Evolutionary conservation across 2,113 vertebrate genomes (phyloP).

Genomic region (Polyodon spathula): DNA sequence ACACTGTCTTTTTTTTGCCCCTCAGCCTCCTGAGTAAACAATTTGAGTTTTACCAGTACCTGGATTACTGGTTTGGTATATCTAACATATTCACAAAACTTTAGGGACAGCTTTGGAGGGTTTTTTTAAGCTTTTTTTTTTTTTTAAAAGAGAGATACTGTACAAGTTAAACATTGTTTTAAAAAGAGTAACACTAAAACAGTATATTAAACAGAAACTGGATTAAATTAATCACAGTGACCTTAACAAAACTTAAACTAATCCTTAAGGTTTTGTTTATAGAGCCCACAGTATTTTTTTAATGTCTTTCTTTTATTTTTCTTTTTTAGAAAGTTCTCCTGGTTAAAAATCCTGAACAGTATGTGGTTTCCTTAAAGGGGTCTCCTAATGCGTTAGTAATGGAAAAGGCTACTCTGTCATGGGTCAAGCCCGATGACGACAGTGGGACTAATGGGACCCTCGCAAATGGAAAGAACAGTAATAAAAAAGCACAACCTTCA

Average conservation of each 20-base stretch:
- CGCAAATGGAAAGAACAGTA: conserved; percentile 2
- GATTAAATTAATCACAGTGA: too few species aligned
- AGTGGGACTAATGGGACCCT: background rate
- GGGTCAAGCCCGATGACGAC: conserved; percentile 34
- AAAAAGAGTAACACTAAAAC: too few species aligned
- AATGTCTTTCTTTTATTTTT: conserved; percentile 20
- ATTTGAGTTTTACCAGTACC: too few species aligned
- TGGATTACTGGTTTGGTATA: too few species aligned
- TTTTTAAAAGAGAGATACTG: background rate
- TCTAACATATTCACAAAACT: too few species aligned
- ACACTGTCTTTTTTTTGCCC: too few species aligned
- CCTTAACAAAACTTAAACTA: too few species aligned
- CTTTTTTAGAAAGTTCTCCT: conserved; percentile 60
- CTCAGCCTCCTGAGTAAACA: background rate
- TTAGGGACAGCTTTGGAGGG: background rate
- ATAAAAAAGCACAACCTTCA: background rate
- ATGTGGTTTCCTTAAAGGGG: conserved; percentile 46
- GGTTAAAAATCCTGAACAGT: conserved; percentile 55
- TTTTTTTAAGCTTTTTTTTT: background rate
- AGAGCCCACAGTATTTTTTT: background rate
- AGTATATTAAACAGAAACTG: too few species aligned
- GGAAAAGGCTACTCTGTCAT: conserved; percentile 61
- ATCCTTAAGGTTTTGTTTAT: too few species aligned
- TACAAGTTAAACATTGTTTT: background rate
- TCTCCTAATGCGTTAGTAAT: conserved; percentile 50